These are phyloP conservation scores for Gymnogyps californianus DNA, from an alignment of 2,113 vertebrate genomes.

Conservation along the genomic window DNA sequence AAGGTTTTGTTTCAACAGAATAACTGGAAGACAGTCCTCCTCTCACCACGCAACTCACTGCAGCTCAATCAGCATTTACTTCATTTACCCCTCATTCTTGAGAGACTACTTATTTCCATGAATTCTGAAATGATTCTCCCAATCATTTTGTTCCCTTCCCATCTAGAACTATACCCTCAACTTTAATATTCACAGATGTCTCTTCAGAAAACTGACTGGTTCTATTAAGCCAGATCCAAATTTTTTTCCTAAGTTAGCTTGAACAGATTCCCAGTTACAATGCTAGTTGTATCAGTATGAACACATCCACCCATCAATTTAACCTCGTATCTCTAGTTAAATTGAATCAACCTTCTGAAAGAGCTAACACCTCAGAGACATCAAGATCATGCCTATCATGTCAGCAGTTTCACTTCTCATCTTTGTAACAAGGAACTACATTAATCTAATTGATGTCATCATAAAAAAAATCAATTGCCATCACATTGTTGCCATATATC, in stretches of 20 bases:
- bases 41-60: not conserved
- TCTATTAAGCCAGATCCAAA: not conserved
- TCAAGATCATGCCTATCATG: not conserved
- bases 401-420: not conserved
- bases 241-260: not conserved
- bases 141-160: not conserved
- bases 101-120: not conserved
- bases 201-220: not conserved
- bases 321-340: not conserved
- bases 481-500: not conserved
- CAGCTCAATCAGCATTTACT: not conserved
- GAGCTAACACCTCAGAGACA: not conserved
- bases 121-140: not conserved
- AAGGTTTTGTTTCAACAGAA: not conserved
- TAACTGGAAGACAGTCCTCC: not conserved
- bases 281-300: not conserved
- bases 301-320: not conserved
- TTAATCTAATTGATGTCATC: not conserved
- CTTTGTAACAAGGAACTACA: not conserved
- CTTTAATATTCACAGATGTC: not conserved
- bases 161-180: not conserved
- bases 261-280: not conserved
- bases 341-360: not conserved
- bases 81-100: not conserved
- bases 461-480: not conserved